Evolutionary conservation across 2,888 invertebrate species (phyloP), one percentile per base, ranked within the genome.

Genomic region (Pristionchus exspectatus): DNA sequence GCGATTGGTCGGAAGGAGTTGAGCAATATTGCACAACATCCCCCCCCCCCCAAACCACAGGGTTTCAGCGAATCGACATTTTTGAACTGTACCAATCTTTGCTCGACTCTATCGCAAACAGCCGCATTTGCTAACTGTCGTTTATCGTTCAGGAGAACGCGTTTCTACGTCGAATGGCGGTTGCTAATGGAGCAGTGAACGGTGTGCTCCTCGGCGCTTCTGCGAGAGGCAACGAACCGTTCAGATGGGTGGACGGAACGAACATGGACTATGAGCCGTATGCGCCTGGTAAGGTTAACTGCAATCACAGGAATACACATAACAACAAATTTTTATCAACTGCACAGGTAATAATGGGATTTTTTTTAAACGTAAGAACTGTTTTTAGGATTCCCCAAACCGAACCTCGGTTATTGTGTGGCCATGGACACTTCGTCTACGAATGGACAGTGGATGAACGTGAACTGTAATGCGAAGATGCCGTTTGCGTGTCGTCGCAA

Each of bases 381-480:
- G 27, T 2, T 69, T 69, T 12, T 72, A 72, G 72, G 77, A 24
- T 77, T 77, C 24, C 77, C 77, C 5, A 72, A 72, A 30, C 38
- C n/a, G 44, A 44, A 44, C 30, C 9, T 77, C 44, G 77, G 77
- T 0, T 24, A 77, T 3, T 77, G 77, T 9, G 38, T 77, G 5
- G 77, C 77, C 33, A 77, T 77, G 77, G 77, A 77, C 38, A 77
- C 77, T 38, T 44, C 33, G 24, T 38, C 33, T 44, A 1, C 44
- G 10, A 44, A 38, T 24, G 77, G 77, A 24, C 44, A 24, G 24
- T 77, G 77, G 77, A 77, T 77, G 77, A 77, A 77, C 10, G 77
- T 77, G 44, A 44, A 77, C 44, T 77, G 77, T 44, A 44, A 44
- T 24, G 24, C 77, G 77, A 38, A 77, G 24, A 38, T 77, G 38